Evolutionary conservation across 1,140 invertebrate species (phyloP).

Genomic region (Watersipora subatra): DNA sequence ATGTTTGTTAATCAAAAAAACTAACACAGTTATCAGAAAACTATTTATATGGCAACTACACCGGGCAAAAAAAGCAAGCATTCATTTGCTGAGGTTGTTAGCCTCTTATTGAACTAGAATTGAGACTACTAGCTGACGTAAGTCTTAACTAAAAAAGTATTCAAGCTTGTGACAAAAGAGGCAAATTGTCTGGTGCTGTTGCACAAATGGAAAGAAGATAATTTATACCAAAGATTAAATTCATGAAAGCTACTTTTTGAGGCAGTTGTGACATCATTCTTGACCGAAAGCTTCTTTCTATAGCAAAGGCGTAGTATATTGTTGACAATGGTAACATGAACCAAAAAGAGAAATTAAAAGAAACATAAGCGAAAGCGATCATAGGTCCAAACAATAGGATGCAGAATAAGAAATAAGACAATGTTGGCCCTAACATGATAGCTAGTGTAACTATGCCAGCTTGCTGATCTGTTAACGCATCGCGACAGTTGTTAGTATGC

Average conservation of each 20-base stretch:
- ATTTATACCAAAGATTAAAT: constrained; percentile 76
- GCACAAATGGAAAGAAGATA: constrained; percentile 56
- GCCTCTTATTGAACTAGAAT: too few relatives aligned
- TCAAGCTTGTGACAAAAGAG: too few relatives aligned
- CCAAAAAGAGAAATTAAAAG: constrained; percentile 63
- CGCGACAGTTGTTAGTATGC: constrained; percentile 84
- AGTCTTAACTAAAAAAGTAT: too few relatives aligned
- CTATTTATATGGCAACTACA: too few relatives aligned
- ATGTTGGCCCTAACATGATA: constrained; percentile 76
- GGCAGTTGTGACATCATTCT: constrained; percentile 66
- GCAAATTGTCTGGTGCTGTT: constrained; percentile 11
- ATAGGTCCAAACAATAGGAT: constrained; percentile 81
- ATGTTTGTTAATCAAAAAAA: too few relatives aligned
- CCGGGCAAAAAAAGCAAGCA: too few relatives aligned
- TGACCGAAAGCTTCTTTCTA: constrained; percentile 74
- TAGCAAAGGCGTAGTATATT: constrained; percentile 68
- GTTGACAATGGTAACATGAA: constrained; percentile 76
- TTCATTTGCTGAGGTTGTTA: too few relatives aligned
- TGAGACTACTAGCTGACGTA: too few relatives aligned
- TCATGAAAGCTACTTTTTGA: constrained; percentile 71
- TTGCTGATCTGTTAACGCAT: constrained; percentile 66
- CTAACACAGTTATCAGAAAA: too few relatives aligned
- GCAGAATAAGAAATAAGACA: constrained; percentile 78
- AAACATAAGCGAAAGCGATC: constrained; percentile 68
- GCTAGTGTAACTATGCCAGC: constrained; percentile 82